Base-by-base conservation (phyloP, 1,140 invertebrate species). In the Himalopsyche phryganea region DNA sequence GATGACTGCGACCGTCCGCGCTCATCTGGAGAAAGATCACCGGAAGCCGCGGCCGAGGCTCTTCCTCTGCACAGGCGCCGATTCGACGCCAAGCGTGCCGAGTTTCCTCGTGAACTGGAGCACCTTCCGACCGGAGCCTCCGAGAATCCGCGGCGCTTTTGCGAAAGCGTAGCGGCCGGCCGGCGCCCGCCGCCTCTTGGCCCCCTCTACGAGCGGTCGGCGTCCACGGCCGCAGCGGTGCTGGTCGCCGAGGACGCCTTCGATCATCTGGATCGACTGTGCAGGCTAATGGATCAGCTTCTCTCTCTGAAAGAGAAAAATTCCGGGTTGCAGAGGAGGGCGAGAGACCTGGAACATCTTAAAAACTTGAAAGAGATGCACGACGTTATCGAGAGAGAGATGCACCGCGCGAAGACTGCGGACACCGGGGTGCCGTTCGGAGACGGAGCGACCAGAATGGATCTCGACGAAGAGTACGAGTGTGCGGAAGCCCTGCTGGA, bases 191-290 rank as follows among this genome's bases (percentile, higher is more conserved):
- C 14, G 17, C 44, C 10, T 41, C 50, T 2, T 56, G 60, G 35
- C 38, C 57, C 5, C 3, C 53, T 76, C 13, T 78, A 68, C 1
- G 69, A 66, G 52, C 68, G 67, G 50, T 74, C 66, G 33, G 75
- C 60, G 45, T 70, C 77, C 6, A 44, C 74, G 2, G 80, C 81
- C 11, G 61, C 71, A 2, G 71, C 72, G 6, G 75, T 76, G 0
- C 72, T 81, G 55, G 74, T 74, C 15, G 79, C 80, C 0, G 71
- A 83, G 10, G 82, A 84, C 47, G 77, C 82, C 3, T 78, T 92
- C 20, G 87, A 90, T 64, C 89, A 91, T 66, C 68, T 92, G 55
- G 88, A 90, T 61, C 86, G 88, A 58, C 71, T 92, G 3, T 83
- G 89, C 61, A 80, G 83, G 46, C 71, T 92, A 6, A 82, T 91